phyloP scores from a whole-genome alignment of 2,113 vertebrate species.

The Ictalurus furcatus region DNA sequence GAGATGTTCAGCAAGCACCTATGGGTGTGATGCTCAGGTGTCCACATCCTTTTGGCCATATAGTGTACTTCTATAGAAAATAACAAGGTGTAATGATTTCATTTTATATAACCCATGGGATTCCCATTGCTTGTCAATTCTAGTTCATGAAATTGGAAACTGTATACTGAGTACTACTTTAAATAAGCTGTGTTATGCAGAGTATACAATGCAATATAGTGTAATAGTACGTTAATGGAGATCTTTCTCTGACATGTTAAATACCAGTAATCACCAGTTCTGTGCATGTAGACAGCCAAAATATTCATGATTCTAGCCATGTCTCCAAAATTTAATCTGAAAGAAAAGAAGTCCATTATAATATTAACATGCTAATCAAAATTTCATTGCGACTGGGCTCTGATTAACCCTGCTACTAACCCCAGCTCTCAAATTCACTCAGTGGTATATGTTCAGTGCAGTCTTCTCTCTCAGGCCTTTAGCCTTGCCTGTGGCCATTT shows the following conservation, averaged over 20 bases:
- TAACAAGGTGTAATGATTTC: not conserved
- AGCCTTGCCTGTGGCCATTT: slow-evolving; percentile 14
- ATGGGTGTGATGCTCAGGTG: not conserved
- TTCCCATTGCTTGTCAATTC: not conserved
- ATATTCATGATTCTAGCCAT: not conserved
- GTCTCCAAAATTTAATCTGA: not conserved
- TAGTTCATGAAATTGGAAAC: not conserved
- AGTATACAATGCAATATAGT: not conserved
- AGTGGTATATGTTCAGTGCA: not conserved
- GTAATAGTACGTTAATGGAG: not conserved
- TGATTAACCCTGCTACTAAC: slow-evolving; percentile 10
- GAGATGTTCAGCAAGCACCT: not conserved
- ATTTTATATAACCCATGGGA: not conserved
- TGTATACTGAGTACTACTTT: no score
- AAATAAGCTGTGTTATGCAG: not conserved
- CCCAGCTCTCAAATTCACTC: not conserved
- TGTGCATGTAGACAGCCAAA: not conserved
- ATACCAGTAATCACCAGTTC: not conserved
- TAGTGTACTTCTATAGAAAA: not conserved
- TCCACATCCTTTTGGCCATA: not conserved
- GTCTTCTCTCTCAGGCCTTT: slow-evolving; percentile 9
- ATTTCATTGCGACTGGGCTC: not conserved
- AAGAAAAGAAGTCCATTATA: not conserved
- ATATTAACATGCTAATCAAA: slow-evolving; percentile 26
- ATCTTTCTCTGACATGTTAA: not conserved